These are phyloP conservation scores for Cabera pusaria DNA, from an alignment of 2,888 invertebrate genomes.

Conservation along the genomic window DNA sequence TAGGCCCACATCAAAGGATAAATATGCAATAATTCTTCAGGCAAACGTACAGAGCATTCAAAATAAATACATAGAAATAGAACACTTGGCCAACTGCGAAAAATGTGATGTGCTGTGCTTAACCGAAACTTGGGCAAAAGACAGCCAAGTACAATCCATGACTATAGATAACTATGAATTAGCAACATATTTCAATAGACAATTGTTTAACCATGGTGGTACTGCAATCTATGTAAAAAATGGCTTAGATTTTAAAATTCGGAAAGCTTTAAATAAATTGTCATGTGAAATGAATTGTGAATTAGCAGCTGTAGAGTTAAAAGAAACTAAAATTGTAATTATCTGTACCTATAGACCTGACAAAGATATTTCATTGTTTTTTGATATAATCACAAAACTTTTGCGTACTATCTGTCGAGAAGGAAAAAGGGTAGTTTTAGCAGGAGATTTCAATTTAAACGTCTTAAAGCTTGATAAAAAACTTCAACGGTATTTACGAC, in stretches of 20 bases:
- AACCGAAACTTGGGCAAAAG: constrained; percentile 3
- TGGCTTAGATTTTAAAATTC: background rate
- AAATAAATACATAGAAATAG: constrained; percentile 3
- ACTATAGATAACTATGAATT: constrained; percentile 1
- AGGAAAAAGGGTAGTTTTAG: background rate
- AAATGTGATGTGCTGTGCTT: constrained; percentile 4
- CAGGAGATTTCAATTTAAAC: background rate
- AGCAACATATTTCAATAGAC: too few relatives aligned
- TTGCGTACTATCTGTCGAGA: background rate
- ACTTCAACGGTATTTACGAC: background rate
- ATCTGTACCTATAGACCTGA: constrained; percentile 2
- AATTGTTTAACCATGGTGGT: constrained; percentile 1
- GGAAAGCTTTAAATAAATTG: background rate
- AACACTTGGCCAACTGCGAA: background rate
- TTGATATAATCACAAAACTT: constrained; percentile 1
- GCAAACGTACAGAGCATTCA: constrained; percentile 5
- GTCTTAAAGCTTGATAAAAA: background rate
- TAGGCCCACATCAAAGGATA: too few relatives aligned
- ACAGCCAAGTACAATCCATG: background rate
- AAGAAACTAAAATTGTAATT: background rate
- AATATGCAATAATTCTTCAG: background rate
- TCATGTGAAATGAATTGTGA: constrained; percentile 5
- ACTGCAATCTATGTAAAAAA: constrained; percentile 3
- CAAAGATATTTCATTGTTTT: constrained; percentile 1
- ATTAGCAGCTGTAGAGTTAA: constrained; percentile 1